Base-by-base conservation (phyloP, 2,113 vertebrate species). In the Colinus virginianus region DNA sequence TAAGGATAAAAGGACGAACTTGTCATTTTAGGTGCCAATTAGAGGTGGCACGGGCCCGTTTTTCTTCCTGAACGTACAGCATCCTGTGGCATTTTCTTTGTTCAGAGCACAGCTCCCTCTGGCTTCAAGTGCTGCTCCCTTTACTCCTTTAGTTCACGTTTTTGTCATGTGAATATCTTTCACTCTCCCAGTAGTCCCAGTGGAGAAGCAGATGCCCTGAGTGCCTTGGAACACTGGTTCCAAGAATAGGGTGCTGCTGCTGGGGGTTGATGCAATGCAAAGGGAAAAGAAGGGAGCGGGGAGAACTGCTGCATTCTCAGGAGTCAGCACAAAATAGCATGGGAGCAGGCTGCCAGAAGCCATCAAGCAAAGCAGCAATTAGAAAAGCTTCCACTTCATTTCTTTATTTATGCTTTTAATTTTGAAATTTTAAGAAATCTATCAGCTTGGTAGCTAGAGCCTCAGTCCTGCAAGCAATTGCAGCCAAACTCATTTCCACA, bases 181-280 rank as follows among this genome's bases (percentile, higher is more conserved):
- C 26, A 53, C 26, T 53, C 51, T 53, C 26, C 26, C 26, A 43
- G 63, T 43, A n/a, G 45, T 76, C 64, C 26, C 56, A 42, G 58
- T 20, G 26, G 66, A 53, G n/a, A 13, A 1, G 0, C 30, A n/a
- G 40, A 17, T 25, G 3, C 26, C 1, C 1, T 0, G 0, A 63
- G 70, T 28, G 17, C 51, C 34, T 61, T 7, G 13, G 13, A 66
- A 66, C 30, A 43, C 18, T 13, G 5, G 11, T 40, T 40, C 40
- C 40, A 40, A 40, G 40, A 40, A 68, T 49, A 75, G 9, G 62
- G 5, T 63, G 67, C 43, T 62, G 67, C 43, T 62, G 51, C 40
- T 11, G 51, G 40, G 51, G 45, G 28, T 64, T n/a, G 20, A 30
- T 23, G 36, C 64, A 49, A 42, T 21, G 36, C 25, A 55, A 40